Conservation (phyloP, 2,113 vertebrate genomes). For the Ivindomyrus marchei region DNA sequence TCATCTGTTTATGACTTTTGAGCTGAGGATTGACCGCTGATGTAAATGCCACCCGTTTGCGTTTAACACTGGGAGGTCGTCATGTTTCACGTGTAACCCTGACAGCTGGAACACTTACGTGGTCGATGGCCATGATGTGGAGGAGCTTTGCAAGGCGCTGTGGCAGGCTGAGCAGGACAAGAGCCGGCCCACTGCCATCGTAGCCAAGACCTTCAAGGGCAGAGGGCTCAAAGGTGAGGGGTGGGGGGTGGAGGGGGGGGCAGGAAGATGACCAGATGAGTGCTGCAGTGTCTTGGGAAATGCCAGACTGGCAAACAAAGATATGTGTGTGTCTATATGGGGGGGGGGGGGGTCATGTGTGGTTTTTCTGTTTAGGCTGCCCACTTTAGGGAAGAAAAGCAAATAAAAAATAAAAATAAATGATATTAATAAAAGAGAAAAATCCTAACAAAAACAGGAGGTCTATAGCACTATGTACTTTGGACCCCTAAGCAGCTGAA, state of each 20-base stretch:
- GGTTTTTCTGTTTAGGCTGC: background rate
- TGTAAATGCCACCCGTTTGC: background rate
- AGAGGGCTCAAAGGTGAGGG: constrained; percentile 68
- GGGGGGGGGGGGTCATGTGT: background rate
- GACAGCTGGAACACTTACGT: constrained; percentile 77
- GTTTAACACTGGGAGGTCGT: background rate
- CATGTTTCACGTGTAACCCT: background rate
- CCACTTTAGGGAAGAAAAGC: background rate
- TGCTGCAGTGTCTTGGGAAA: background rate
- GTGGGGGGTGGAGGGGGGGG: background rate
- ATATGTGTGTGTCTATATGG: too few relatives aligned
- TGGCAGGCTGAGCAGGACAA: constrained; percentile 69
- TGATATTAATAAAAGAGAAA: too few relatives aligned
- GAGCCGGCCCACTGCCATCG: constrained; percentile 72
- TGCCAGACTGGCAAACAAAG: too few relatives aligned
- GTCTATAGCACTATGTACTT: background rate
- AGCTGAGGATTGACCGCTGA: background rate
- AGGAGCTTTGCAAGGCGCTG: constrained; percentile 70
- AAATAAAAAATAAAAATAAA: too few relatives aligned
- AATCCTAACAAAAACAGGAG: too few relatives aligned
- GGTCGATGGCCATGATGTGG: constrained; percentile 76
- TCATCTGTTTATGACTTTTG: background rate
- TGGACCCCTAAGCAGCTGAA: background rate
- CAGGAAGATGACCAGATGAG: background rate
- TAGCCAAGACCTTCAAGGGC: constrained; percentile 81